Evolutionary conservation across 2,888 invertebrate species (phyloP).

Genomic region (Philereme transversata): DNA sequence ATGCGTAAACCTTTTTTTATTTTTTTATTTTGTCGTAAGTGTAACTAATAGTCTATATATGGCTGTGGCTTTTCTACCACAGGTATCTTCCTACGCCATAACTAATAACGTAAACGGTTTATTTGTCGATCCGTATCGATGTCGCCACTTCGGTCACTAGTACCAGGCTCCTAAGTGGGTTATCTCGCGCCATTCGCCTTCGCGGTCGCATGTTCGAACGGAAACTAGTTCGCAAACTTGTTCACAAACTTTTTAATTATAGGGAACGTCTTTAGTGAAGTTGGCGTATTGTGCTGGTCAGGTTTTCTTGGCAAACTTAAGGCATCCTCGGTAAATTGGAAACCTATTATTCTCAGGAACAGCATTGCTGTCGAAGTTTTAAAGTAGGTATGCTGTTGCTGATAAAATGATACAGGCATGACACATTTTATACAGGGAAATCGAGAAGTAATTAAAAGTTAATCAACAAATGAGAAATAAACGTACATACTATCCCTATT

Average conservation of each 20-base stretch:
- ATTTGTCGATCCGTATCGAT: slow-evolving; percentile 32
- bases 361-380: not conserved
- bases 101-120: slow-evolving; percentile 24
- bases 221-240: slow-evolving; percentile 21
- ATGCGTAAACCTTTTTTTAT: not conserved
- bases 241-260: slow-evolving; percentile 20
- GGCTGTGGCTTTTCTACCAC: not conserved
- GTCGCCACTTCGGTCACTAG: slow-evolving; percentile 17
- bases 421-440: too few species aligned
- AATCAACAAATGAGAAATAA: too few species aligned
- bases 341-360: not conserved
- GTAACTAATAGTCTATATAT: not conserved
- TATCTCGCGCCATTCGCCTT: slow-evolving; percentile 32
- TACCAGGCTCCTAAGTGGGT: slow-evolving; percentile 34
- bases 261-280: slow-evolving; percentile 19
- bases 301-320: slow-evolving; percentile 1
- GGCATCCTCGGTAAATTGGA: not conserved
- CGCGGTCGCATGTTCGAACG: slow-evolving; percentile 29
- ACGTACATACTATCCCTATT: too few species aligned
- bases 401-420: too few species aligned
- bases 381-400: too few species aligned
- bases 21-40: not conserved
- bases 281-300: slow-evolving; percentile 10
- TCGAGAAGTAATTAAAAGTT: too few species aligned
- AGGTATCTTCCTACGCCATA: not conserved